Evolutionary conservation across 2,113 vertebrate genomes (phyloP).

Genomic region (Podilymbus podiceps): DNA sequence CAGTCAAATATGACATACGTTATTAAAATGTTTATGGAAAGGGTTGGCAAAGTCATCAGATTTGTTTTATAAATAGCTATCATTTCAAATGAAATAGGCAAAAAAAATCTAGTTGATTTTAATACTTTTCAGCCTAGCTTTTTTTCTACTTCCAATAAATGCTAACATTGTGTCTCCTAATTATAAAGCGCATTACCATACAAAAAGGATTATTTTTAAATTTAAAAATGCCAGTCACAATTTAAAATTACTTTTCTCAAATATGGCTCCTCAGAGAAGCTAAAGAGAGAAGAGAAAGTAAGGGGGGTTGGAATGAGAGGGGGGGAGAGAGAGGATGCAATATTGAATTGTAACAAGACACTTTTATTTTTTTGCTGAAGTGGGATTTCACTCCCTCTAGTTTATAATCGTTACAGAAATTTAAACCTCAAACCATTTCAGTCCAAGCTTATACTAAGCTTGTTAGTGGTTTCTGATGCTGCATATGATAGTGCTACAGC

Average conservation of each 20-base stretch:
- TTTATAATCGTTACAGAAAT: constrained; percentile 96
- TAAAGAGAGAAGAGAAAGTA: constrained; percentile 15
- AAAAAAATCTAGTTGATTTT: constrained; percentile 66
- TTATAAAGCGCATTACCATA: constrained; percentile 65
- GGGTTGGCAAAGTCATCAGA: constrained; percentile 57
- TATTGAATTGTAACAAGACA: constrained; percentile 67
- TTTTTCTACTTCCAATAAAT: constrained; percentile 54
- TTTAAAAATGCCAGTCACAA: constrained; percentile 69
- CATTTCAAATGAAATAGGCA: constrained; percentile 51
- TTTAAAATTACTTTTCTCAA: constrained; percentile 73
- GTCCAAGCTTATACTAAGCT: constrained; percentile 99
- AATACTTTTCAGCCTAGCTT: constrained; percentile 51
- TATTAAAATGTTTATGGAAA: constrained; percentile 62
- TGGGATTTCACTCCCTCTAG: constrained; percentile 92
- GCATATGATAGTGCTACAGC: constrained; percentile 88
- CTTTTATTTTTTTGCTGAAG: constrained; percentile 94
- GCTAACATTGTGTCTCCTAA: constrained; percentile 68
- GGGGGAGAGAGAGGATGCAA: constrained; percentile 54
- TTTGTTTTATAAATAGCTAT: constrained; percentile 69
- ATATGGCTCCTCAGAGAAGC: constrained; percentile 65
- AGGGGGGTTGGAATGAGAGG: constrained; percentile 44
- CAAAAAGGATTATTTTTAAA: constrained; percentile 70
- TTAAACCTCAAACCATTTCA: constrained; percentile 99
- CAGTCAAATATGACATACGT: constrained; percentile 24
- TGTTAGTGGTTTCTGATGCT: constrained; percentile 99